These are phyloP conservation scores for Ahaetulla prasina DNA, from an alignment of 2,113 vertebrate species.

Conservation along the genomic window DNA sequence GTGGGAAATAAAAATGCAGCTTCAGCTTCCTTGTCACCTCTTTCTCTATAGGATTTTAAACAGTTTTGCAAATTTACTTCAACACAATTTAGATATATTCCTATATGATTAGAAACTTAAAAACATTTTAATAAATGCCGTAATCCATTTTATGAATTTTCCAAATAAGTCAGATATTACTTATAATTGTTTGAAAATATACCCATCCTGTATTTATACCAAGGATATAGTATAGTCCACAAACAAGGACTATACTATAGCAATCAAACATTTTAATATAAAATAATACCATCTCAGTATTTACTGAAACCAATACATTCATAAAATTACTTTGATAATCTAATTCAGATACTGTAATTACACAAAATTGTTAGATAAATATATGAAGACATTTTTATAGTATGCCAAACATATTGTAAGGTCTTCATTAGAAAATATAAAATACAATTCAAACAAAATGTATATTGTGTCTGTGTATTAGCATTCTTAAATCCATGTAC, in stretches of 20 bases:
- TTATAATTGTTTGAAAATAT: not conserved
- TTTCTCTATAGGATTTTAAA: not conserved
- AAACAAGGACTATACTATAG: not conserved
- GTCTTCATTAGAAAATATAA: conserved; percentile 49
- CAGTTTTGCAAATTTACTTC: not conserved
- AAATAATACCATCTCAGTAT: not conserved
- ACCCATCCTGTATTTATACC: not conserved
- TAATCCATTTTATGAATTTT: not conserved
- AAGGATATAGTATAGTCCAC: not conserved
- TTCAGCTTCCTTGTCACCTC: not conserved
- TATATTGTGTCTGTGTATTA: not conserved
- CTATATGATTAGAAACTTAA: not conserved
- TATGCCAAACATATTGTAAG: not conserved
- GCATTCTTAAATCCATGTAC: not conserved
- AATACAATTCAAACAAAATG: conserved; percentile 31
- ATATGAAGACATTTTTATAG: not conserved
- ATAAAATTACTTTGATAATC: too few species aligned
- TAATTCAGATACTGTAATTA: not conserved
- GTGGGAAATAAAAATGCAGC: not conserved
- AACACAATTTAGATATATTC: not conserved
- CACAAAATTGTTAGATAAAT: not conserved
- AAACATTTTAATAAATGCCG: not conserved
- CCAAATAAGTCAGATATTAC: not conserved
- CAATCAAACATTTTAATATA: not conserved
- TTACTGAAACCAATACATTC: not conserved